A percentile compares a stretch with the other conserved stretches of the same genome.
Evolutionary conservation across 2,113 vertebrate species (phyloP).

Genomic region (Vulpes ferrilata): DNA sequence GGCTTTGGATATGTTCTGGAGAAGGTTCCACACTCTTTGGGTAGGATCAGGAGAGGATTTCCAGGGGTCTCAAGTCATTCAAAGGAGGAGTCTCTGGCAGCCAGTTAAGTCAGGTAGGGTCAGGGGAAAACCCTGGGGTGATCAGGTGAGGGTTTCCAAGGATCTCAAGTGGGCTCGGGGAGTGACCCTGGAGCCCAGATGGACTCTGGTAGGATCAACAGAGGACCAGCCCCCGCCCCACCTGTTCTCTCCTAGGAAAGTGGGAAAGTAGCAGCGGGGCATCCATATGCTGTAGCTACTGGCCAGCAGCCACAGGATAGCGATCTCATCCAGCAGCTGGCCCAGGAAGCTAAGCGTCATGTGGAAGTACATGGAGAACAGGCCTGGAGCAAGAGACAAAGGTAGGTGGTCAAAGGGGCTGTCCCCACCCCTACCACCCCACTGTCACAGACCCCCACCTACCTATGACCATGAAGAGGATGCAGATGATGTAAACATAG

Average conservation of each 20-base stretch:
- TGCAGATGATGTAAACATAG: slow-evolving; percentile 87
- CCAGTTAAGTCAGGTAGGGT: not conserved
- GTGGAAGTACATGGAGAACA: slow-evolving; percentile 96
- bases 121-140: not conserved
- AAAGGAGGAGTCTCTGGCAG: too few species aligned
- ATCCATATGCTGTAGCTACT: slow-evolving; percentile 93
- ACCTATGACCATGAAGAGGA: slow-evolving; percentile 93
- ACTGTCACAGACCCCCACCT: slow-evolving; percentile 7
- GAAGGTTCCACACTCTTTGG: not conserved
- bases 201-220: not conserved
- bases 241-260: slow-evolving; percentile 92
- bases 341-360: slow-evolving; percentile 97
- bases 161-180: not conserved
- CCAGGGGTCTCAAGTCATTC: not conserved
- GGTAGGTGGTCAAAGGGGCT: fast-evolving
- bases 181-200: not conserved
- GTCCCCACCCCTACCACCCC: fast-evolving
- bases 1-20: not conserved
- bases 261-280: slow-evolving; percentile 91
- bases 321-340: slow-evolving; percentile 96
- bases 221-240: slow-evolving; percentile 70
- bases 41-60: not conserved
- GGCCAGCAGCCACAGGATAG: slow-evolving; percentile 95
- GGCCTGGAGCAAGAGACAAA: slow-evolving; percentile 84
- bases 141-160: not conserved